These are phyloP conservation scores for Scrobipalpa costella DNA, from an alignment of 2,888 invertebrate genomes.

Conservation along the genomic window DNA sequence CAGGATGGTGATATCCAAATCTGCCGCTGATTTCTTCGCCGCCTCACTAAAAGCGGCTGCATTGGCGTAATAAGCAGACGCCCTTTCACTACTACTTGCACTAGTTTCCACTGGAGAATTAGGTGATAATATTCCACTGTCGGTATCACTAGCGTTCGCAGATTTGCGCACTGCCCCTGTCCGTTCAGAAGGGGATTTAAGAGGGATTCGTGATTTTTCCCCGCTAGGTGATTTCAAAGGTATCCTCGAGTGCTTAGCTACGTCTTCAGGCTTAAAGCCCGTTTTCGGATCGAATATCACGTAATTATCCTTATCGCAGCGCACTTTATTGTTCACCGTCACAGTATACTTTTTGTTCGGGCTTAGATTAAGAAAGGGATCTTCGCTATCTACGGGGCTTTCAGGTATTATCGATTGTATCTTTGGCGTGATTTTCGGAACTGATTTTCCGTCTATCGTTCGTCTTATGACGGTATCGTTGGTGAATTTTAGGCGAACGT, in stretches of 20 bases:
- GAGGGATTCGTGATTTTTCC: conserved; percentile 63
- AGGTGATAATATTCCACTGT: conserved; percentile 84
- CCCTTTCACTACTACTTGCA: conserved; percentile 65
- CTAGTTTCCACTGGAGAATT: conserved; percentile 81
- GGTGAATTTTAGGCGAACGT: conserved; percentile 70
- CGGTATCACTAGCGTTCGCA: conserved; percentile 81
- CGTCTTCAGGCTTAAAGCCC: conserved; percentile 67
- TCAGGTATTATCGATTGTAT: conserved; percentile 78
- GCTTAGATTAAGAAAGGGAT: conserved; percentile 73
- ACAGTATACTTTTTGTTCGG: conserved; percentile 79
- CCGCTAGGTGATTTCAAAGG: conserved; percentile 56
- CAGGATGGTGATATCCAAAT: conserved; percentile 67
- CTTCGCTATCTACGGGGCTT: conserved; percentile 74
- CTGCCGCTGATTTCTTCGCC: conserved; percentile 58
- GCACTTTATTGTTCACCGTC: conserved; percentile 74
- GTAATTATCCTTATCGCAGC: conserved; percentile 79
- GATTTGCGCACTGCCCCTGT: conserved; percentile 58
- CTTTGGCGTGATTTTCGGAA: conserved; percentile 74
- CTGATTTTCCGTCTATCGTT: conserved; percentile 71
- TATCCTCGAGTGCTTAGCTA: conserved; percentile 51
- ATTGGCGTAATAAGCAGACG: conserved; percentile 64
- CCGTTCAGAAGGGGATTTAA: conserved; percentile 65
- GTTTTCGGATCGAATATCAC: conserved; percentile 76
- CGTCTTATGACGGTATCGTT: conserved; percentile 71
- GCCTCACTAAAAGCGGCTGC: conserved; percentile 67